These are phyloP conservation scores for Homarus americanus DNA, from an alignment of 1,140 invertebrate species.

Conservation along the genomic window DNA sequence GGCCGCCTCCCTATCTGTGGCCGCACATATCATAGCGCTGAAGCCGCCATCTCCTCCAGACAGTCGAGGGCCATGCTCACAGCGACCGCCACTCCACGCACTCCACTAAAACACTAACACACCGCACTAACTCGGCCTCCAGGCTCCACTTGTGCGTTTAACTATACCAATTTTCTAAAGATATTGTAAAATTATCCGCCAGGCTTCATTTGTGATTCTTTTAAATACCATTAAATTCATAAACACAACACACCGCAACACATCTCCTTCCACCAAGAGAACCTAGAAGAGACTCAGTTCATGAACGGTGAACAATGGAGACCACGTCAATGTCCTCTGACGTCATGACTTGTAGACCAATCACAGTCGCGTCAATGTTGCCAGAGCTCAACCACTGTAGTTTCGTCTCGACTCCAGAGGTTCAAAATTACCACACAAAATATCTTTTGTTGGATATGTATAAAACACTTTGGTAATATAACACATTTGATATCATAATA, in stretches of 20 bases:
- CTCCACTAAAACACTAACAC: conserved; percentile 45
- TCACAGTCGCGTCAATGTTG: not conserved
- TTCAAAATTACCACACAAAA: not conserved
- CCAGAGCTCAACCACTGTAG: not conserved
- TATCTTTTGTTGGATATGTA: too few species aligned
- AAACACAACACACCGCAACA: conserved; percentile 60
- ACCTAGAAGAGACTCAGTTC: conserved; percentile 67
- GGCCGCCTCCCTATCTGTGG: conserved; percentile 68
- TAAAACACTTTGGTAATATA: too few species aligned
- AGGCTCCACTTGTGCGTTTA: not conserved
- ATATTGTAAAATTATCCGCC: conserved; percentile 66
- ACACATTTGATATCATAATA: too few species aligned
- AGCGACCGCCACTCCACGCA: conserved; percentile 31
- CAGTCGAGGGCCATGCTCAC: conserved; percentile 45
- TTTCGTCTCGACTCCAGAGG: not conserved
- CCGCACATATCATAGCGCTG: conserved; percentile 74
- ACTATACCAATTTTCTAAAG: conserved; percentile 57
- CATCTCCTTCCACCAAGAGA: conserved; percentile 63
- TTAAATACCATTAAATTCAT: conserved; percentile 59
- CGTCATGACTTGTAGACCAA: conserved; percentile 70
- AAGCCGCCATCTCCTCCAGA: conserved; percentile 23
- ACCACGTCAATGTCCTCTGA: conserved; percentile 76
- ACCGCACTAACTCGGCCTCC: conserved; percentile 17
- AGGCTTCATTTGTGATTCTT: conserved; percentile 60
- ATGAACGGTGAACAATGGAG: conserved; percentile 74